A percentile compares a stretch with the other conserved stretches of the same genome.
Evolutionary conservation across 2,113 vertebrate species (phyloP).

Genomic region (Oryzias woworae): DNA sequence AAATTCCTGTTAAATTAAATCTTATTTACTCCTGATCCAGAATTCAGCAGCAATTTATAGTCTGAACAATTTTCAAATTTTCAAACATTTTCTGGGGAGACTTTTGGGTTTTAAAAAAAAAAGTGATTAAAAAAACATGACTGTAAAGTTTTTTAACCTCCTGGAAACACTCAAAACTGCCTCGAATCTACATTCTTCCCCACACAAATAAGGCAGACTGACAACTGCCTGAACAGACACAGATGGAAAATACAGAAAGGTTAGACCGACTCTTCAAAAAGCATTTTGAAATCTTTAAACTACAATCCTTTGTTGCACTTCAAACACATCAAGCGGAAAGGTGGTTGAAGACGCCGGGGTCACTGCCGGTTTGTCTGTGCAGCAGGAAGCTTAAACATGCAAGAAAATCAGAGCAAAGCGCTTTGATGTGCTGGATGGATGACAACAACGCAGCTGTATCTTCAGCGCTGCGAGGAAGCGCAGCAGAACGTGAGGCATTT

Average conservation of each 20-base stretch:
- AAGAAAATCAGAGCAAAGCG: constrained; percentile 41
- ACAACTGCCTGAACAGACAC: constrained; percentile 38
- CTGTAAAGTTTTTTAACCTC: background rate
- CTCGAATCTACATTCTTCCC: background rate
- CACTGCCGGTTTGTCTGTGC: constrained; percentile 11
- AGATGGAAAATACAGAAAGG: constrained; percentile 55
- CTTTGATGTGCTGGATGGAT: constrained; percentile 59
- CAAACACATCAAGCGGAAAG: constrained; percentile 26
- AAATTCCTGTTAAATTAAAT: no score
- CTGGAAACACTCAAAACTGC: constrained; percentile 29
- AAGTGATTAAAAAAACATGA: no score
- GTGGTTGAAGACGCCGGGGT: constrained; percentile 21
- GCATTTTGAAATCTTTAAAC: constrained; percentile 13
- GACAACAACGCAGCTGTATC: constrained; percentile 62
- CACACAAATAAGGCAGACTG: background rate
- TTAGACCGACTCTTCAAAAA: background rate
- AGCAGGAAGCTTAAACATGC: constrained; percentile 36
- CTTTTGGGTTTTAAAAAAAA: no score
- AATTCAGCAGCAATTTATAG: no score
- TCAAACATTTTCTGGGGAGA: no score
- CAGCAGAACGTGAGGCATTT: constrained; percentile 42
- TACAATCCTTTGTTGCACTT: background rate
- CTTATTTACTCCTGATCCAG: no score
- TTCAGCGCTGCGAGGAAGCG: constrained; percentile 26
- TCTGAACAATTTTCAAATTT: no score